Conservation (phyloP, 1,140 invertebrate genomes). For the Philaenus spumarius region DNA sequence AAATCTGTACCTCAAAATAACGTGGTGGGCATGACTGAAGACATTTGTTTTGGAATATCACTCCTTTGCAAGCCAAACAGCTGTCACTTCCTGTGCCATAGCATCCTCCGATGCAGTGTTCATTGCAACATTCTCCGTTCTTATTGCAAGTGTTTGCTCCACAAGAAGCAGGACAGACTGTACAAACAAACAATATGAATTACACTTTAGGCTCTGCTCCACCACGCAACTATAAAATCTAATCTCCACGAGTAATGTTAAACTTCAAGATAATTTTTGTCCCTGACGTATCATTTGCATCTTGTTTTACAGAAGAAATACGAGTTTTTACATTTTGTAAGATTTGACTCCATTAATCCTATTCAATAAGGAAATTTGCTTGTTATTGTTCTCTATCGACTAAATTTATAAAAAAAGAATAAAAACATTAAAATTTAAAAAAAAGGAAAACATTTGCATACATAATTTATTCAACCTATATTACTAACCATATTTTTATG, state of each 20-base stretch:
- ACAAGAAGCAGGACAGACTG: slow-evolving; percentile 52
- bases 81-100: slow-evolving; percentile 46
- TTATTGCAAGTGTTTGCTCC: slow-evolving; percentile 43
- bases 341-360: too few species aligned
- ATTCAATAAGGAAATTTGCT: too few species aligned
- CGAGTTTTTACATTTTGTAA: too few species aligned
- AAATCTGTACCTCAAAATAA: slow-evolving; percentile 52
- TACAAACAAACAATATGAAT: slow-evolving; percentile 23
- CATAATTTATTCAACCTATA: too few species aligned
- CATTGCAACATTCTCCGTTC: slow-evolving; percentile 64
- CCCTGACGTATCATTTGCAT: too few species aligned
- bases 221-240: slow-evolving; percentile 3
- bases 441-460: too few species aligned
- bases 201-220: neutral
- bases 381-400: too few species aligned
- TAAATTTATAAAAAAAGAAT: too few species aligned
- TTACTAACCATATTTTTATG: too few species aligned
- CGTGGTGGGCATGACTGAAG: slow-evolving; percentile 57
- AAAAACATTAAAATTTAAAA: too few species aligned
- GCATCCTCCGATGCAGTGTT: slow-evolving; percentile 80
- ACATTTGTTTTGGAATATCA: slow-evolving; percentile 54
- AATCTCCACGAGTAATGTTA: neutral
- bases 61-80: slow-evolving; percentile 70
- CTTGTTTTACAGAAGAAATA: too few species aligned
- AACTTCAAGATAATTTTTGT: slow-evolving; percentile 9